These are phyloP conservation scores for Cetoscarus ocellatus DNA, from an alignment of 2,797 vertebrate species.

Conservation along the genomic window DNA sequence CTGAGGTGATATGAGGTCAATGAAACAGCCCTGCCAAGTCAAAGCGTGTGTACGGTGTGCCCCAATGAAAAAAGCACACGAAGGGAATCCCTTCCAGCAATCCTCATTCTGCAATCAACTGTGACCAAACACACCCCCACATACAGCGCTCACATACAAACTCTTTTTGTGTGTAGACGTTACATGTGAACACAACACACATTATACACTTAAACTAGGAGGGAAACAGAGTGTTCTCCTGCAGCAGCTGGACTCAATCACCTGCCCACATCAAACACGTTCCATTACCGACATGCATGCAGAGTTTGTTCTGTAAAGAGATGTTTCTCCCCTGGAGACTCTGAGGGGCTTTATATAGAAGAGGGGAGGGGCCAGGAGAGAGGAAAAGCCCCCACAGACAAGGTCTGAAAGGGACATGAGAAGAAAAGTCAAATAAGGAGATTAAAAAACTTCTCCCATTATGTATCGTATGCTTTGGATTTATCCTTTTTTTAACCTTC, in stretches of 20 bases:
- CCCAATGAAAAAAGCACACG: conserved; percentile 40
- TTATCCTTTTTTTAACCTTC: neutral
- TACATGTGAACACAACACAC: neutral
- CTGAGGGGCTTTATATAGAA: conserved; percentile 69
- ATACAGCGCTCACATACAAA: neutral
- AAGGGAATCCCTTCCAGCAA: conserved; percentile 80
- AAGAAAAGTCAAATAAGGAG: conserved; percentile 14
- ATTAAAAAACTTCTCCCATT: neutral
- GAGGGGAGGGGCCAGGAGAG: conserved; percentile 27
- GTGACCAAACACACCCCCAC: conserved; percentile 25
- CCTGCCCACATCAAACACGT: conserved; percentile 76
- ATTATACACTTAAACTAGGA: neutral
- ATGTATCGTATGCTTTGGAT: neutral
- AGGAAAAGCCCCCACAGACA: conserved; percentile 30
- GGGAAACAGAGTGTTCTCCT: conserved; percentile 36
- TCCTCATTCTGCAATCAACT: conserved; percentile 30
- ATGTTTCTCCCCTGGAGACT: conserved; percentile 53
- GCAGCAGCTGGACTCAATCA: conserved; percentile 75
- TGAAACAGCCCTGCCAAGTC: conserved; percentile 47
- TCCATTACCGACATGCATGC: conserved; percentile 56
- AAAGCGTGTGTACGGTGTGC: conserved; percentile 54
- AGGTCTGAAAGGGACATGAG: conserved; percentile 31
- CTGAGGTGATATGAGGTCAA: conserved; percentile 61
- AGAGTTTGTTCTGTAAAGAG: conserved; percentile 42
- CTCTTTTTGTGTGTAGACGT: neutral